Base-by-base conservation (phyloP, 1,140 invertebrate species). In the Leptinotarsa defecta region DNA sequence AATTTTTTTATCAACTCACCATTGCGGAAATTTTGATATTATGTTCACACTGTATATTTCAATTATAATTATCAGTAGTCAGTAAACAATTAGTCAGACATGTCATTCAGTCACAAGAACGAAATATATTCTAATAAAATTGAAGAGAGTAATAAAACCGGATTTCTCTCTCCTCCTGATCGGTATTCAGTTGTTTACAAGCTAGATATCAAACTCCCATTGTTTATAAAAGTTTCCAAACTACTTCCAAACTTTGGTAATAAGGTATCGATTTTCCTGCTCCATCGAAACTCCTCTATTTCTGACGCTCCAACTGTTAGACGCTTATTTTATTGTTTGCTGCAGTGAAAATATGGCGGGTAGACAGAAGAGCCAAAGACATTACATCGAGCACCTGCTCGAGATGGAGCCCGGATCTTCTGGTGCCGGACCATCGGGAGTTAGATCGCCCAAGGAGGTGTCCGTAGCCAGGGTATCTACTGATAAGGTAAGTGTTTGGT, bases 201-300 rank as follows among this genome's bases (percentile, higher is more conserved):
- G 75, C 52, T 57, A 57, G 78, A 81, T 83, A 81, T 81, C 79
- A 81, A 80, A 78, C 77, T 78, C 78, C 70, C 79, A 82, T 83
- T 83, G 80, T 83, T 83, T 83, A 83, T 81, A 81, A 81, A 81
- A 83, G 78, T 83, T 82, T 80, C 71, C 80, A 73, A 82, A 82
- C 81, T 82, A 78, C 79, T 78, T 74, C 61, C 70, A 78, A 82
- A 82, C 75, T 82, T 82, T 76, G 74, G 75, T 82, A 82, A 82
- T 82, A 82, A 82, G 81, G 76, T 82, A 82, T 82, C 78, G 81
- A 82, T 82, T 82, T 81, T 81, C 73, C n/a, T 74, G 80, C 73
- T 78, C 71, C 69, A 48, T 68, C 67, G 76, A 78, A 63, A 64
- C 19, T 43, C 22, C 71, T 73, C 52, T 57, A 43, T 11, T 43